These are phyloP conservation scores for Microtus pennsylvanicus DNA, from an alignment of 2,113 vertebrate species.

Conservation along the genomic window DNA sequence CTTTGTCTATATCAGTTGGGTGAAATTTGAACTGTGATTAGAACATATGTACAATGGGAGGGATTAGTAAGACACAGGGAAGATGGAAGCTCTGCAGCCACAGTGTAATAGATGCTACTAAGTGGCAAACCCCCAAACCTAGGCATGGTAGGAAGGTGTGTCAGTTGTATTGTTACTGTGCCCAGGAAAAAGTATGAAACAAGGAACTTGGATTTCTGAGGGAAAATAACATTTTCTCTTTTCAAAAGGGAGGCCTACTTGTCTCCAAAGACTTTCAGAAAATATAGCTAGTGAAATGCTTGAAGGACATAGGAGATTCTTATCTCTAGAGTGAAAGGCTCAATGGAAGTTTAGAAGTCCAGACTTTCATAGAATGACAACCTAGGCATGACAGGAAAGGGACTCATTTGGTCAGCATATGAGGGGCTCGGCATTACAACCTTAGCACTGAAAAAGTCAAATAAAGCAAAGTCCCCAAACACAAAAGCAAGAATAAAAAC, in stretches of 20 bases:
- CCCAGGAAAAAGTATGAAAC: background rate
- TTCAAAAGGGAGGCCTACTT: background rate
- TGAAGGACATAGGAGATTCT: background rate
- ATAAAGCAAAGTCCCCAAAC: background rate
- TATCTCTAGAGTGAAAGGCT: background rate
- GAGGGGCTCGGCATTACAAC: background rate
- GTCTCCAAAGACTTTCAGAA: background rate
- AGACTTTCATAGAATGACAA: background rate
- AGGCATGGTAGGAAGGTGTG: background rate
- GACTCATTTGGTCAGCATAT: background rate
- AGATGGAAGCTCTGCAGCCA: background rate
- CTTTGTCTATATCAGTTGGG: background rate
- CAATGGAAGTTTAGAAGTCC: background rate
- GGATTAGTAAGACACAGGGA: background rate
- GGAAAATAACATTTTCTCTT: slow-evolving; percentile 10
- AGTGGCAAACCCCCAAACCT: slow-evolving; percentile 38
- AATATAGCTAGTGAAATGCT: background rate
- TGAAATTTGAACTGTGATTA: background rate
- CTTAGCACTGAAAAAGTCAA: background rate
- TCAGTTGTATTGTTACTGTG: background rate
- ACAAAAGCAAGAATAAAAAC: background rate
- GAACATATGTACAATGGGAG: background rate
- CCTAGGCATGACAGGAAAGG: no score
- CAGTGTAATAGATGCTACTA: background rate
- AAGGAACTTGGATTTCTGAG: background rate